Evolutionary conservation across 2,797 vertebrate genomes (phyloP), one percentile per base, ranked within the genome.

Genomic region (Zalophus californianus): DNA sequence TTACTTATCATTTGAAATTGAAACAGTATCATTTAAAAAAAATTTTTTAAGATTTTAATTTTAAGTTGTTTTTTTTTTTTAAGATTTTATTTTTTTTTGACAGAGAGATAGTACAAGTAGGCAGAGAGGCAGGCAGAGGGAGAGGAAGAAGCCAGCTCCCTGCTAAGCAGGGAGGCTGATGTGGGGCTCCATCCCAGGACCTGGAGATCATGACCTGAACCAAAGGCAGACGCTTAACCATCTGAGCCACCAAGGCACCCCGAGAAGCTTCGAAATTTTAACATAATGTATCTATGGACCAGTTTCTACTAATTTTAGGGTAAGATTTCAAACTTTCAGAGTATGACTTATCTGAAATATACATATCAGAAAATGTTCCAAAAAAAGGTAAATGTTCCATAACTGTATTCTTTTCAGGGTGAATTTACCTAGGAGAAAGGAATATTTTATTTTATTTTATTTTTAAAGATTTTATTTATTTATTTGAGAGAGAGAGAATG

Each of bases 301-400:
- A 38, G 35, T 78, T 93, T 90, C 23, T 72, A 64, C 54, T 83
- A 60, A 85, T 73, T 72, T 91, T 86, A 60, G n/a, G 44, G 23
- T 66, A 80, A 54, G 32, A 79, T 52, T 84, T 78, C 44, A 88
- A 52, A 62, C 73, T 88, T 96, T 92, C 86, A 86, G 73, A 72
- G 29, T 38, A 68, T 56, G 79, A 64, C 14, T 64, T 78, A 85
- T 13, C 12, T 91, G 38, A 84, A 86, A 94, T 77, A 89, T 3
- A 64, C 25, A 62, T 60, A 62, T n/a, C 62, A 52, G 56, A 60
- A 79, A 87, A 93, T 41, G 7, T 38, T 35, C 75, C 7, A 4
- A 4, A 20, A 16, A 35, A n/a, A 68, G 20, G 64, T 35, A 73
- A 84, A 91, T 29, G 5, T 48, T 62, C 60, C 10, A 15, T 75